A percentile compares a stretch with the other conserved stretches of the same genome.
These are phyloP conservation scores for Cryptus armator DNA, from an alignment of 2,888 invertebrate genomes.

Conservation along the genomic window DNA sequence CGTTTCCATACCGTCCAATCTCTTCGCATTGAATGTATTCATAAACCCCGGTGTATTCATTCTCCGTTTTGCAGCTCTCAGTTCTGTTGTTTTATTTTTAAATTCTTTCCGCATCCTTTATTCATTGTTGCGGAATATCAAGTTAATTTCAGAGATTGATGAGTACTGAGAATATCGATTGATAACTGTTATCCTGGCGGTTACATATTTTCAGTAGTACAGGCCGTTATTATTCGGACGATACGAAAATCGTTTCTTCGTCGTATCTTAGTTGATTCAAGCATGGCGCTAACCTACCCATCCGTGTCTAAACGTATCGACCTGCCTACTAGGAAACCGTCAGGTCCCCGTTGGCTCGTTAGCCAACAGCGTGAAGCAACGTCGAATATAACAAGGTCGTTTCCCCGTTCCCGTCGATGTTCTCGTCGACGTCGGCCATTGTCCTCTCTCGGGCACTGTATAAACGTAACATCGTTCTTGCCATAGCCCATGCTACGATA, in stretches of 20 bases:
- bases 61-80: background rate
- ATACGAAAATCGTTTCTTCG: conserved; percentile 22
- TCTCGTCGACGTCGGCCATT: conserved; percentile 42
- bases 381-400: conserved; percentile 55
- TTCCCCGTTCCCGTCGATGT: conserved; percentile 32
- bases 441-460: conserved; percentile 36
- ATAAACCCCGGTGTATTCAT: background rate
- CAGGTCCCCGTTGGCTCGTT: conserved; percentile 51
- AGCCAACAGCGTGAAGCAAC: conserved; percentile 35
- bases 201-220: conserved; percentile 29
- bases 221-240: conserved; percentile 50
- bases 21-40: background rate
- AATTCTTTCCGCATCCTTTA: conserved; percentile 23
- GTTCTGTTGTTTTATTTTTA: background rate
- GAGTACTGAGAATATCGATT: conserved; percentile 6
- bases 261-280: conserved; percentile 15
- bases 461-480: conserved; percentile 2
- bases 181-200: background rate
- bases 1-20: background rate
- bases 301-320: conserved; percentile 47
- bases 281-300: conserved; percentile 21
- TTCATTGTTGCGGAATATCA: conserved; percentile 6
- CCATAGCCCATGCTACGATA: background rate
- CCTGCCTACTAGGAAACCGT: conserved; percentile 42
- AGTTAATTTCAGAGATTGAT: background rate